Evolutionary conservation across 2,113 vertebrate genomes (phyloP).

Genomic region (Columbina picui): DNA sequence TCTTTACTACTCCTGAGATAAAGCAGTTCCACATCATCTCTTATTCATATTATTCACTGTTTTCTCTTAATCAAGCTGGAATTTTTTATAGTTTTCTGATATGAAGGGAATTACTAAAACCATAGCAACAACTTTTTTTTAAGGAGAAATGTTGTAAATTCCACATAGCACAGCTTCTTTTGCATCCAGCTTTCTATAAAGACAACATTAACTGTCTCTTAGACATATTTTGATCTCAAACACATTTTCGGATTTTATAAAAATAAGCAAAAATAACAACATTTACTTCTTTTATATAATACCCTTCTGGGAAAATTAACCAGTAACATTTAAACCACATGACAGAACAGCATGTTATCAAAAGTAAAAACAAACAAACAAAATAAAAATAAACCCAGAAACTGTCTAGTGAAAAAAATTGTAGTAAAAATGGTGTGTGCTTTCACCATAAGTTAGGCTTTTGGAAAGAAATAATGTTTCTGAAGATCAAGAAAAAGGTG

Average conservation of each 20-base stretch:
- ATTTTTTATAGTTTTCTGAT: not conserved
- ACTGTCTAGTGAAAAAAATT: not conserved
- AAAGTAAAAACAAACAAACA: not conserved
- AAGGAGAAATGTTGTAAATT: not conserved
- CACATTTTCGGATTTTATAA: not conserved
- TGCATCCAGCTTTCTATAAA: not conserved
- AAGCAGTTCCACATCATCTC: not conserved
- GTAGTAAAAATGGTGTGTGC: not conserved
- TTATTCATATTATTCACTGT: not conserved
- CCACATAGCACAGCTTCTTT: not conserved
- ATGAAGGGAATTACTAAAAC: not conserved
- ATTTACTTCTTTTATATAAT: not conserved
- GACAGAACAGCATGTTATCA: not conserved
- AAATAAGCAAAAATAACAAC: not conserved
- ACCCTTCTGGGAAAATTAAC: not conserved
- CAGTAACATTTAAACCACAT: not conserved
- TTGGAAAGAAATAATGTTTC: not conserved
- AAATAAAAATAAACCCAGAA: too few species aligned
- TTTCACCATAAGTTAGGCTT: not conserved
- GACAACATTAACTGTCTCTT: not conserved
- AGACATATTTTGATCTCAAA: not conserved
- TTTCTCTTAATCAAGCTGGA: not conserved
- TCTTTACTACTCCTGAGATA: not conserved
- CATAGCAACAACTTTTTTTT: not conserved
- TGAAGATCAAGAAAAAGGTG: not conserved